These are phyloP conservation scores for Lepus townsendii DNA, from an alignment of 2,797 vertebrate genomes.

Conservation along the genomic window DNA sequence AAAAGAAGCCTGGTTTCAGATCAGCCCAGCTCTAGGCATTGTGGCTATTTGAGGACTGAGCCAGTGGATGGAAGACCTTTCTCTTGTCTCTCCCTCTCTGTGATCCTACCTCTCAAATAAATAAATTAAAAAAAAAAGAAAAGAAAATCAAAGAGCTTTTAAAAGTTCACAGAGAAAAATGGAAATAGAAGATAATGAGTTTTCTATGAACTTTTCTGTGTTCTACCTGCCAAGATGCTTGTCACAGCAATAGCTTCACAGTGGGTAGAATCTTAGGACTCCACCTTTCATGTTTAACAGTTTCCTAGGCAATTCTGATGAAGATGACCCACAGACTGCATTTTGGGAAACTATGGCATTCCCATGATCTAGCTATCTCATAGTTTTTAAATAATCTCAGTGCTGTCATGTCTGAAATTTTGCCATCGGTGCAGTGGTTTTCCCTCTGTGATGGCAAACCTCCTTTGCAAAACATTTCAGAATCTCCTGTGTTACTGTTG, in stretches of 20 bases:
- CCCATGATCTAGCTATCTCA: neutral
- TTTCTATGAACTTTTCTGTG: no score
- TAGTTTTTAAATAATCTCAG: conserved; percentile 23
- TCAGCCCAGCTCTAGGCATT: no score
- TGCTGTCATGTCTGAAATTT: conserved; percentile 51
- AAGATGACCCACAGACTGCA: neutral
- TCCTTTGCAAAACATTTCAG: conserved; percentile 21
- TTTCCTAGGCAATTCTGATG: neutral
- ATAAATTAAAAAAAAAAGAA: no score
- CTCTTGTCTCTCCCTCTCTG: no score
- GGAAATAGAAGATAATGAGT: no score
- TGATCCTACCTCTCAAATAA: no score
- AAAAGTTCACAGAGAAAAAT: no score
- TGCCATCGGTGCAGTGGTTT: neutral
- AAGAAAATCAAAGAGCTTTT: no score
- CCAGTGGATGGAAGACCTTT: no score
- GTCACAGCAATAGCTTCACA: neutral
- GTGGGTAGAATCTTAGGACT: neutral
- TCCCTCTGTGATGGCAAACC: neutral
- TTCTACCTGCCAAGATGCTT: neutral
- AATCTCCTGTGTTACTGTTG: neutral
- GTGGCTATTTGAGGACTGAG: no score
- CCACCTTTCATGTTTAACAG: neutral
- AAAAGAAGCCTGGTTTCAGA: no score
- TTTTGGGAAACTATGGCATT: conserved; percentile 31